Evolutionary conservation across 2,113 vertebrate genomes (phyloP).

Genomic region (Neogobius melanostomus): DNA sequence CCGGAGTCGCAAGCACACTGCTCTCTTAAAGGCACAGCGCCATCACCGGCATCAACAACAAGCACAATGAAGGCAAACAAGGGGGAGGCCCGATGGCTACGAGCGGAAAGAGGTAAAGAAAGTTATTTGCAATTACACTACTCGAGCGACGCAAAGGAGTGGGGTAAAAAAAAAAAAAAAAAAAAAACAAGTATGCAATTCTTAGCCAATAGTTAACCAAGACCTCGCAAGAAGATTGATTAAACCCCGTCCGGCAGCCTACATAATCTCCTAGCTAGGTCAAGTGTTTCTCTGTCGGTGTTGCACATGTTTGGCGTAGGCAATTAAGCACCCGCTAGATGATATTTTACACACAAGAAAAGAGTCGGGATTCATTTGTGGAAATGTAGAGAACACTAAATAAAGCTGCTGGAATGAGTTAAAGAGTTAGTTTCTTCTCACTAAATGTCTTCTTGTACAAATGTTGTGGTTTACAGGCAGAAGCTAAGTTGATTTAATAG

Average conservation of each 20-base stretch:
- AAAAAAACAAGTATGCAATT: background rate
- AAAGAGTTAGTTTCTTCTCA: background rate
- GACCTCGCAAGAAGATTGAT: background rate
- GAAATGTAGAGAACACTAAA: slow-evolving; percentile 3
- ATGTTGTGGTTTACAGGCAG: background rate
- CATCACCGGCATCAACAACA: slow-evolving; percentile 56
- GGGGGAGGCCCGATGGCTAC: background rate
- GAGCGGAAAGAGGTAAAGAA: background rate
- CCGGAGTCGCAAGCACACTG: slow-evolving; percentile 75
- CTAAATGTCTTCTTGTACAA: background rate
- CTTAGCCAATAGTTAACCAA: background rate
- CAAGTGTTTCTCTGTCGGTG: slow-evolving; percentile 7
- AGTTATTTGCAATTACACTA: slow-evolving; percentile 1
- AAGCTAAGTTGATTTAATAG: slow-evolving; percentile 8
- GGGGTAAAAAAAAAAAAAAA: background rate
- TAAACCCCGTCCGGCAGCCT: background rate
- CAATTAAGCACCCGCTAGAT: background rate
- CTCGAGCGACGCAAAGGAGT: background rate
- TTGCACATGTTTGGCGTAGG: slow-evolving; percentile 1
- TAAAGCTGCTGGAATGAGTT: slow-evolving; percentile 4
- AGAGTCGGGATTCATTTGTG: background rate
- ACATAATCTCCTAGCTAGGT: slow-evolving; percentile 9
- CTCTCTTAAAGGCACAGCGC: slow-evolving; percentile 80
- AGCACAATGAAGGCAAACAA: slow-evolving; percentile 39
- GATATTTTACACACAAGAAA: background rate